phyloP scores from a whole-genome alignment of 2,888 invertebrate genomes.

The Colostygia pectinataria region DNA sequence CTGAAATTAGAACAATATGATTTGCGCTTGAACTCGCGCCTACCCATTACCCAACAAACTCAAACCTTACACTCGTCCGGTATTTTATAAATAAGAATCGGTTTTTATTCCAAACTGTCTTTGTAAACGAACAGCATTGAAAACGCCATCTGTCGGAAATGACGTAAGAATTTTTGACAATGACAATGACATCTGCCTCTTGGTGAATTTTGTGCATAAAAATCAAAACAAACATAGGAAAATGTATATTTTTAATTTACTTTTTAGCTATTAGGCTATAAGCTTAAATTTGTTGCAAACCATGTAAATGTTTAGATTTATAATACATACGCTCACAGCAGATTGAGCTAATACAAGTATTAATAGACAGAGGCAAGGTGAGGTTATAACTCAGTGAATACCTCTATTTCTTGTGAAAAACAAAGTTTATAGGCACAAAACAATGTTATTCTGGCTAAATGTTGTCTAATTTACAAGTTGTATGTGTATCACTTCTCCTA shows the following conservation, averaged over 20 bases:
- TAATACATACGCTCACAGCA: background rate
- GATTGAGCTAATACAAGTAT: conserved; percentile 22
- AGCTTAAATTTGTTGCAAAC: conserved; percentile 4
- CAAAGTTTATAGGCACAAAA: conserved; percentile 27
- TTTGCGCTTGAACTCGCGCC: too few relatives aligned
- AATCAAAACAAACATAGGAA: conserved; percentile 45
- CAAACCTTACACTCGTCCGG: too few relatives aligned
- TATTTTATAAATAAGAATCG: too few relatives aligned
- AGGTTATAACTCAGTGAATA: conserved; percentile 36
- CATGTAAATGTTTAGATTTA: conserved; percentile 6
- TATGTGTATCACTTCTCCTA: conserved; percentile 39
- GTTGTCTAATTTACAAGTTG: conserved; percentile 38
- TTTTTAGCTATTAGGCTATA: conserved; percentile 27
- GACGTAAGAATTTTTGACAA: conserved; percentile 44
- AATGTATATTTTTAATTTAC: too few relatives aligned
- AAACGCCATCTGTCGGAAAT: conserved; percentile 41
- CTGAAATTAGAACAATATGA: too few relatives aligned
- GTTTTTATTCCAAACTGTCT: conserved; percentile 20
- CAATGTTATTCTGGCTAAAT: conserved; percentile 44
- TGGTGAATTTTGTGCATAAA: conserved; percentile 1
- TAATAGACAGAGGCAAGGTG: conserved; percentile 29
- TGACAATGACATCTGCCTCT: conserved; percentile 11
- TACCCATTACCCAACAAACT: too few relatives aligned
- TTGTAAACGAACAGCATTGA: conserved; percentile 41
- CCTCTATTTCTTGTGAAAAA: conserved; percentile 24